Percentiles rank a stretch among this genome's conserved stretches.
Conservation (phyloP, 2,113 vertebrate genomes). For the Epinephelus lanceolatus region DNA sequence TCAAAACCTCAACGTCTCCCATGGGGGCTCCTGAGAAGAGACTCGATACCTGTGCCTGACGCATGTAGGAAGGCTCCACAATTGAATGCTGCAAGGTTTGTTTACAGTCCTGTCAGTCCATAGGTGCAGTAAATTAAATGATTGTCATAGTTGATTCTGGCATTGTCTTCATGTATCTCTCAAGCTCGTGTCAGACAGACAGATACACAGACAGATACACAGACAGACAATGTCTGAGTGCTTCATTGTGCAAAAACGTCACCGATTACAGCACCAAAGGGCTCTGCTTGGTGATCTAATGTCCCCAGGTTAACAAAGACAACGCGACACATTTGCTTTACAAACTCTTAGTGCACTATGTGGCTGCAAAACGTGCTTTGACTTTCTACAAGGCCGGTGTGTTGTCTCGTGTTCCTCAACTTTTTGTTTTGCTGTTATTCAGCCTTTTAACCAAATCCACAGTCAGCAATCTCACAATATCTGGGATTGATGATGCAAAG, state of each 20-base stretch:
- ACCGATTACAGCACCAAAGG: slow-evolving; percentile 19
- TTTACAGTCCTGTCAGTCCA: slow-evolving; percentile 1
- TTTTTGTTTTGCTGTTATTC: slow-evolving; percentile 88
- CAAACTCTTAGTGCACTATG: neutral
- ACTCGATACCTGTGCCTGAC: slow-evolving; percentile 13
- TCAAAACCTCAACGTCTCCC: slow-evolving; percentile 22
- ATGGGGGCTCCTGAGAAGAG: neutral
- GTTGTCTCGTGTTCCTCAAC: slow-evolving; percentile 44
- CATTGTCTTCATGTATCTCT: neutral
- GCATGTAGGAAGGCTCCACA: neutral
- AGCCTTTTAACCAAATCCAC: slow-evolving; percentile 88
- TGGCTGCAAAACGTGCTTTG: slow-evolving; percentile 34
- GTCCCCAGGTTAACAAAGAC: slow-evolving; percentile 33
- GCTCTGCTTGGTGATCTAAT: neutral
- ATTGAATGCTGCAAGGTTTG: neutral
- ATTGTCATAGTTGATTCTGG: neutral
- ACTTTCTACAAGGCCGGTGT: slow-evolving; percentile 40
- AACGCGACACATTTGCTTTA: slow-evolving; percentile 29
- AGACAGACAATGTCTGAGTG: neutral
- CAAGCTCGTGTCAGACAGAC: neutral
- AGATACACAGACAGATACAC: slow-evolving; percentile 3
- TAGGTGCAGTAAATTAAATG: neutral
- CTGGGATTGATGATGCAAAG: slow-evolving; percentile 94
- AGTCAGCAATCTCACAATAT: slow-evolving; percentile 94
- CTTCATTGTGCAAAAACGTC: slow-evolving; percentile 1